Percentiles rank a stretch among this genome's conserved stretches.
Conservation (phyloP, 2,797 vertebrate species). For the Podargus strigoides region DNA sequence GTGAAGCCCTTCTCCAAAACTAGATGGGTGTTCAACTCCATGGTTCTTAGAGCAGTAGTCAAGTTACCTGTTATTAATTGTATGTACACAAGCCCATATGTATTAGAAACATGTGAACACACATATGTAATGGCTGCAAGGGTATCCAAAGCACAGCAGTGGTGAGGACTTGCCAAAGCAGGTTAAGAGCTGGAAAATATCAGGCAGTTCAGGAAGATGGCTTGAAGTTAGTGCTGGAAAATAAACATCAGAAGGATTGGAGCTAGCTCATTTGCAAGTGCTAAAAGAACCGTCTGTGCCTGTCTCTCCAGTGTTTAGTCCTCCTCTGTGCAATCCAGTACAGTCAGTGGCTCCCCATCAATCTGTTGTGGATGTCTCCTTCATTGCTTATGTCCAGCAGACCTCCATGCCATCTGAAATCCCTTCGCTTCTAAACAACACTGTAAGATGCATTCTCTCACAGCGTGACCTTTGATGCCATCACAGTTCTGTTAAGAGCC, state of each 20-base stretch:
- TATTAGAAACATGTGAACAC: not conserved
- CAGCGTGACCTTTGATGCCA: rapidly evolving
- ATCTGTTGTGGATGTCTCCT: not conserved
- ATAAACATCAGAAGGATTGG: not conserved
- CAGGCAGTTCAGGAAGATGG: not conserved
- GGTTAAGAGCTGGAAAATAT: not conserved
- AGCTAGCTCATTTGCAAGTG: not conserved
- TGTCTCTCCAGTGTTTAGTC: not conserved
- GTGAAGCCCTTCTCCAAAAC: not conserved
- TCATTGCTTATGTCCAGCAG: not conserved
- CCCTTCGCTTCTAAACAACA: not conserved
- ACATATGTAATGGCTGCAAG: not conserved
- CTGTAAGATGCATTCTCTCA: not conserved
- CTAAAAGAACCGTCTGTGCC: not conserved
- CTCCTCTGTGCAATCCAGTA: not conserved
- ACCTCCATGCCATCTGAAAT: not conserved
- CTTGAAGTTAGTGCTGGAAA: not conserved
- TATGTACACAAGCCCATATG: rapidly evolving
- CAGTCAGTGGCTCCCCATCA: not conserved
- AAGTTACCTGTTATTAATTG: not conserved
- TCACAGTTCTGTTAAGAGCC: not conserved
- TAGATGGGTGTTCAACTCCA: not conserved
- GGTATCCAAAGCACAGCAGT: not conserved
- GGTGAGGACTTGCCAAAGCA: not conserved
- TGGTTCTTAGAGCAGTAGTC: not conserved